A percentile compares a stretch with the other conserved stretches of the same genome.
These are phyloP conservation scores for Automeris io DNA, from an alignment of 2,888 invertebrate genomes.

Conservation along the genomic window DNA sequence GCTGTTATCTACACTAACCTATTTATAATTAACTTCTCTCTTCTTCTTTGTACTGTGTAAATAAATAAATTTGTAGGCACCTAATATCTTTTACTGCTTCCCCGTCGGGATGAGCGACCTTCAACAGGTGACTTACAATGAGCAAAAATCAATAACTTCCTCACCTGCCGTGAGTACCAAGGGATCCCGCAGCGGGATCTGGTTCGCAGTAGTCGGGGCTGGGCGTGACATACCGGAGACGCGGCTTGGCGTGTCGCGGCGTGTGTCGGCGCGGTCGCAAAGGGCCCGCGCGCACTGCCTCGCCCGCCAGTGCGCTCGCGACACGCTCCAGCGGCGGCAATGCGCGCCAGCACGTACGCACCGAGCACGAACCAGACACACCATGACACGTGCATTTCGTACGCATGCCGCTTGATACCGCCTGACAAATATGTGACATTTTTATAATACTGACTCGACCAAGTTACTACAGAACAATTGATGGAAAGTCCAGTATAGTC, in stretches of 20 bases:
- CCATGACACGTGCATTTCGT: constrained; percentile 90
- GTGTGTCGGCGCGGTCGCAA: constrained; percentile 47
- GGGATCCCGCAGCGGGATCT: constrained; percentile 83
- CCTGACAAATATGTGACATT: constrained; percentile 52
- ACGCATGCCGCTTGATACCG: constrained; percentile 74
- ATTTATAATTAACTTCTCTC: too few species aligned
- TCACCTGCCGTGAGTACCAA: constrained; percentile 87
- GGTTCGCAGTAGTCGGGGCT: constrained; percentile 90
- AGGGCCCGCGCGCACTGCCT: constrained; percentile 59
- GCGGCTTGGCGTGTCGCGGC: constrained; percentile 65
- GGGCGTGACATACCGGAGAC: constrained; percentile 85
- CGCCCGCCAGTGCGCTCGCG: constrained; percentile 68
- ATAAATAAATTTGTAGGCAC: too few species aligned
- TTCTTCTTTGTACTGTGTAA: too few species aligned
- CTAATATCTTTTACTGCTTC: too few species aligned
- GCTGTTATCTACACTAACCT: too few species aligned
- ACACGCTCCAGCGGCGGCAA: constrained; percentile 80
- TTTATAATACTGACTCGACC: not conserved
- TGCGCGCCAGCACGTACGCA: constrained; percentile 88
- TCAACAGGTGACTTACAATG: too few species aligned
- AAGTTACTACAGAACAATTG: too few species aligned
- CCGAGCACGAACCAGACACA: constrained; percentile 88
- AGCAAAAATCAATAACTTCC: not conserved
- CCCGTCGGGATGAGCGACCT: too few species aligned
- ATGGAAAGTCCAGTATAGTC: too few species aligned